Base-by-base conservation (phyloP, 37 sponge, comb jelly and placozoan species). In the Trichoplax adhaerens region DNA sequence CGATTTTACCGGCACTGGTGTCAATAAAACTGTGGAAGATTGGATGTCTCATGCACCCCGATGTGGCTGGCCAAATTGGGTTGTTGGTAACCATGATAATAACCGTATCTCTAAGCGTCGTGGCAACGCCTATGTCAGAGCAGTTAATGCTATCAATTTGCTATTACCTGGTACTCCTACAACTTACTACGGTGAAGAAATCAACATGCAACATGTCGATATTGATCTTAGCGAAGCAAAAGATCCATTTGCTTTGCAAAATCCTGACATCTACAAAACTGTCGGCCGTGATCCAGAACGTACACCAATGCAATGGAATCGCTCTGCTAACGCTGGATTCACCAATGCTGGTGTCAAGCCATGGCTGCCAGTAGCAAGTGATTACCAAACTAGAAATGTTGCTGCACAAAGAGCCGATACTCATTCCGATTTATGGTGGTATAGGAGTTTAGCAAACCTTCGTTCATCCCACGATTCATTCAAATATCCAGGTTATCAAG, bases 21-120 rank as follows among this genome's bases (percentile, higher is more conserved):
- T 91, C 6, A 65, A 64, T 8, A 58, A 70, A 1, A 64, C 58
- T 8, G 73, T 91, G 3, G 29, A 65, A 6, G 10, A 65, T 1
- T 91, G 89, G 89, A 52, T 87, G 65, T 71, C 79, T 49, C 74
- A 70, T 53, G 54, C 79, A 65, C 90, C 88, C 1, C 29, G 29
- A 29, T 73, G 50, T 61, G 74, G 74, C 3, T 84, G 86, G 89
- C 79, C 92, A 46, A 91, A 91, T 66, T 91, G 92, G 92, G 92
- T 91, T 1, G 65, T 91, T n/a, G 92, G 92, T 47, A 91, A 91
- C 64, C 92, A 91, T 68, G 92, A 91, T 65, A 84, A 87, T 62
- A 51, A 75, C 49, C 82, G 92, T 12, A 80, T 91, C 62, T 82
- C 89, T 48, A 68, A 76, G n/a, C 77, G 73, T 52, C 84, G 66